Percentiles rank a stretch among this genome's conserved stretches.
phyloP scores from a whole-genome alignment of 1,140 invertebrate species.

The Panagrolaimus sp. region DNA sequence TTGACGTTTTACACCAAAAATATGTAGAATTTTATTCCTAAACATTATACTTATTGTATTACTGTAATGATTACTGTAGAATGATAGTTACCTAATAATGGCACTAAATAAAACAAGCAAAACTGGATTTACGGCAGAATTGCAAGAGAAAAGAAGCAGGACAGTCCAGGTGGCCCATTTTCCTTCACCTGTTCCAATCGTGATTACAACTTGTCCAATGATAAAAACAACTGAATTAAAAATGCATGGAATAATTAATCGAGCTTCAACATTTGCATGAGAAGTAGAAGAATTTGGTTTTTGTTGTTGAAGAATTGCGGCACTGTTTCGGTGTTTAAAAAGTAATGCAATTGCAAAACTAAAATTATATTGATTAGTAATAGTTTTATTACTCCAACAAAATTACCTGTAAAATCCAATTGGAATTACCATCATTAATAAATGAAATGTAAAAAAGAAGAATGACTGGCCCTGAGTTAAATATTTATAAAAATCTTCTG shows the following conservation, averaged over 20 bases:
- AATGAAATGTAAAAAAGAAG: conserved; percentile 51
- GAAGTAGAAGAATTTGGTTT: conserved; percentile 20
- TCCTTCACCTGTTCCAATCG: conserved; percentile 52
- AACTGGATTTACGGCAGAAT: conserved; percentile 52
- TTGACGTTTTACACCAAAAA: not conserved
- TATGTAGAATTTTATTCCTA: conserved; percentile 15
- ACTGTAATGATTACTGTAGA: not conserved
- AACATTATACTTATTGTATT: not conserved
- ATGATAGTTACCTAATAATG: conserved; percentile 39
- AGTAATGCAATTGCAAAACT: conserved; percentile 23
- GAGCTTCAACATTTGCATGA: conserved; percentile 32
- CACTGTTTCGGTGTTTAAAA: conserved; percentile 22
- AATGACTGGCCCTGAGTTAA: conserved; percentile 48
- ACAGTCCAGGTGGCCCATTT: conserved; percentile 55
- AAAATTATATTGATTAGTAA: not conserved
- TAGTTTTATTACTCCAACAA: not conserved
- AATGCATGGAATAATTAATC: conserved; percentile 50
- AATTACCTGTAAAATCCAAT: conserved; percentile 49
- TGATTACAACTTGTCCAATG: conserved; percentile 47
- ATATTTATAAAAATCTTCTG: conserved; percentile 50
- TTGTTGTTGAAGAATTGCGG: conserved; percentile 3
- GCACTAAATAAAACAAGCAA: conserved; percentile 46
- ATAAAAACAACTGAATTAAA: conserved; percentile 53
- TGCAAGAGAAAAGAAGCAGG: conserved; percentile 45
- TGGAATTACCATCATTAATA: conserved; percentile 49